Percentiles rank a stretch among this genome's conserved stretches.
Conservation (phyloP, 2,888 invertebrate species). For the Tethea ocularis region DNA sequence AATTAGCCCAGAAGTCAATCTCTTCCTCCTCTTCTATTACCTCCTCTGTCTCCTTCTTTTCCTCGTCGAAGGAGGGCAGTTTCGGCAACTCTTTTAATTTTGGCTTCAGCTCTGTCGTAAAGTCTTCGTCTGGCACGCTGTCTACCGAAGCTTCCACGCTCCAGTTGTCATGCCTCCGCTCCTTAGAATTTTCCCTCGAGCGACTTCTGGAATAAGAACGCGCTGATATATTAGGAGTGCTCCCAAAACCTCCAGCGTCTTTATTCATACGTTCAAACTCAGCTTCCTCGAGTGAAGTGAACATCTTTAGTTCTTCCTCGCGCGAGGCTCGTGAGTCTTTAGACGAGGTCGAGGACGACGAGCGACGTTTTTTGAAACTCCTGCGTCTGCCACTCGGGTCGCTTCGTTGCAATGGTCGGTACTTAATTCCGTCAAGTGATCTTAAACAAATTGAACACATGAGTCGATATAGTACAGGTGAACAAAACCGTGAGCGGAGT, state of each 20-base stretch:
- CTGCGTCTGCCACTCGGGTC: slow-evolving; percentile 85
- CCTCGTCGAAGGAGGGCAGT: slow-evolving; percentile 75
- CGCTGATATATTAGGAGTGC: slow-evolving; percentile 78
- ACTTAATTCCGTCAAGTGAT: slow-evolving; percentile 87
- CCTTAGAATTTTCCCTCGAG: slow-evolving; percentile 69
- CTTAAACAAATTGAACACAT: slow-evolving; percentile 79
- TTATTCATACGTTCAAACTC: slow-evolving; percentile 76
- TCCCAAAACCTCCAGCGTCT: slow-evolving; percentile 58
- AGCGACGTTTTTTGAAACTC: slow-evolving; percentile 84
- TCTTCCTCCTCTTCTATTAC: slow-evolving; percentile 72
- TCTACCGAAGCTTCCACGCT: slow-evolving; percentile 56
- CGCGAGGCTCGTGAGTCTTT: slow-evolving; percentile 85
- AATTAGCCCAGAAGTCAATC: slow-evolving; percentile 74
- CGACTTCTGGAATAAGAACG: slow-evolving; percentile 83
- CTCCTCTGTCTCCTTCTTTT: slow-evolving; percentile 63
- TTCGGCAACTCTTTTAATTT: slow-evolving; percentile 59
- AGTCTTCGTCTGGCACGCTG: slow-evolving; percentile 48
- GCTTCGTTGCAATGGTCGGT: slow-evolving; percentile 83
- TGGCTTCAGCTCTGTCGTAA: slow-evolving; percentile 40
- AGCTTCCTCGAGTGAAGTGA: slow-evolving; percentile 86
- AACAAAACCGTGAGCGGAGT: slow-evolving; percentile 48
- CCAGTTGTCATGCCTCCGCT: slow-evolving; percentile 60
- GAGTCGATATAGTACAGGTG: slow-evolving; percentile 71
- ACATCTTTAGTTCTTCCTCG: slow-evolving; percentile 86
- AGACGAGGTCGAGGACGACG: slow-evolving; percentile 85